A percentile compares a stretch with the other conserved stretches of the same genome.
phyloP scores from a whole-genome alignment of 2,888 invertebrate genomes.

The Nymphalis c-album region DNA sequence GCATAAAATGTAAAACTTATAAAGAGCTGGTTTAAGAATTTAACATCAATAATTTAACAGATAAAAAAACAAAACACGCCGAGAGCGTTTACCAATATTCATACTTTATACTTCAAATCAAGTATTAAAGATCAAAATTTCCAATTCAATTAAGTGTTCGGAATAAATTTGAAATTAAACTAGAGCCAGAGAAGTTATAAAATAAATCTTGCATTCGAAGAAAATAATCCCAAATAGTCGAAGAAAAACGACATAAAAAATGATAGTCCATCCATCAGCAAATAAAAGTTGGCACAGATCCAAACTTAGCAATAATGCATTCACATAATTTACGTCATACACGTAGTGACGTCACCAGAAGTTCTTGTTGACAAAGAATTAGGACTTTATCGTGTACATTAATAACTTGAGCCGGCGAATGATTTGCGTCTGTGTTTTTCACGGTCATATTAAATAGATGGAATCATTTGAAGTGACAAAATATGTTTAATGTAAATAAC shows the following conservation, averaged over 20 bases:
- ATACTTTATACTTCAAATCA: no score
- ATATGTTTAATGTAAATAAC: not conserved
- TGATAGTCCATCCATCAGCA: not conserved
- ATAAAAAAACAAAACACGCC: no score
- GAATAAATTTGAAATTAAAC: no score
- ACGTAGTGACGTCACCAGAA: constrained; percentile 27
- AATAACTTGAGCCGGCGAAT: not conserved
- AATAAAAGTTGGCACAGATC: constrained; percentile 29
- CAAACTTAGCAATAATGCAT: constrained; percentile 22
- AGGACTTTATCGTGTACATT: constrained; percentile 10
- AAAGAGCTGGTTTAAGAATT: no score
- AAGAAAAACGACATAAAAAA: constrained; percentile 4
- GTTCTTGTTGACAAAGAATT: constrained; percentile 27
- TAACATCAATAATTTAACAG: no score
- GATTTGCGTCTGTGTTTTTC: constrained; percentile 3
- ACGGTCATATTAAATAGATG: not conserved
- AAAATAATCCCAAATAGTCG: not conserved
- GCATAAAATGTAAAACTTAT: no score
- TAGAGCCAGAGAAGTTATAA: not conserved
- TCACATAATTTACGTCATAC: constrained; percentile 30
- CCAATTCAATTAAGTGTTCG: no score
- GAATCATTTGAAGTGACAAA: not conserved
- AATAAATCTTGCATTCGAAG: not conserved
- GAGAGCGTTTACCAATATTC: no score
- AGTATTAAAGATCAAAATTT: no score